A percentile compares a stretch with the other conserved stretches of the same genome.
Conservation (phyloP, 2,113 vertebrate species). For the Myotis davidii region DNA sequence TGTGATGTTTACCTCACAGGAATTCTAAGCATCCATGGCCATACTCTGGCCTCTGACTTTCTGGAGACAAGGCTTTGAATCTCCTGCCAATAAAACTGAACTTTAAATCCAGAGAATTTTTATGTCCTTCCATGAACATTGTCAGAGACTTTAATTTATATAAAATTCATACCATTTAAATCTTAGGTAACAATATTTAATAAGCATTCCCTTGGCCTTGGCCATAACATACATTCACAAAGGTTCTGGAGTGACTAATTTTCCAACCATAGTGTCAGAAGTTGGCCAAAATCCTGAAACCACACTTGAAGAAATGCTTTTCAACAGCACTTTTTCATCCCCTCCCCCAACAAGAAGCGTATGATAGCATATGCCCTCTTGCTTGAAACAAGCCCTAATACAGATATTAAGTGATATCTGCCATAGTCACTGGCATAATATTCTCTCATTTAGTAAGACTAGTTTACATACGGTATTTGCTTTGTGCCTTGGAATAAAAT, state of each 20-base stretch:
- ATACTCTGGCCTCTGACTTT: background rate
- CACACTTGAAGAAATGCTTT: background rate
- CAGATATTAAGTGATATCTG: background rate
- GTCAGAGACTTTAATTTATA: slow-evolving; percentile 2
- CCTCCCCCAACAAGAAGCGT: background rate
- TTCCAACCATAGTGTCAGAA: background rate
- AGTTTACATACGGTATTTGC: background rate
- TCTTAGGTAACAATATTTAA: background rate
- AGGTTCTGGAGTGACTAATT: background rate
- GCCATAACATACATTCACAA: background rate
- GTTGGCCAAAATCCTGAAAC: background rate
- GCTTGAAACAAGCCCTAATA: background rate
- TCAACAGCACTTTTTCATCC: background rate
- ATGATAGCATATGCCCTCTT: background rate
- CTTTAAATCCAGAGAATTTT: background rate
- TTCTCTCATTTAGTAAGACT: background rate
- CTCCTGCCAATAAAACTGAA: background rate
- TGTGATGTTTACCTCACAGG: background rate
- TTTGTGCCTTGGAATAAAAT: slow-evolving; percentile 7
- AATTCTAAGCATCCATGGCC: background rate
- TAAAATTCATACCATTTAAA: background rate
- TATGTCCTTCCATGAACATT: background rate
- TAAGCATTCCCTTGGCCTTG: background rate
- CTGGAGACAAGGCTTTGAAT: background rate
- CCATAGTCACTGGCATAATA: background rate